Evolutionary conservation across 2,113 vertebrate species (phyloP).

Genomic region (Toxotes jaculatrix): DNA sequence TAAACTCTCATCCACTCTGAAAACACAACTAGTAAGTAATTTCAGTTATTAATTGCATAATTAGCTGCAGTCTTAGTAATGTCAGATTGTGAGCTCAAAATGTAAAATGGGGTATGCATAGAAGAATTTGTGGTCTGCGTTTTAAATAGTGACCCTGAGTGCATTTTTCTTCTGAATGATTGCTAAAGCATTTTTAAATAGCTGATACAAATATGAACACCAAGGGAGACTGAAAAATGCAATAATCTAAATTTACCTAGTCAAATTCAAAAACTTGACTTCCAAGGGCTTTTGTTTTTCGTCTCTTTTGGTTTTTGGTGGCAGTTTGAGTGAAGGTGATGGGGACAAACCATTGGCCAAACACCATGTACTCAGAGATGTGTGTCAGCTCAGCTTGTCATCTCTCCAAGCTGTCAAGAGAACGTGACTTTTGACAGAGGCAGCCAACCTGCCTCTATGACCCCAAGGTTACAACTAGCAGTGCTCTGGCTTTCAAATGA

Average conservation of each 20-base stretch:
- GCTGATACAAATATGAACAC: neutral
- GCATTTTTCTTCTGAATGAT: no score
- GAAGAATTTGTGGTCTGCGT: neutral
- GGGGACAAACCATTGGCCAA: slow-evolving; percentile 50
- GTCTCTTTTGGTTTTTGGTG: neutral
- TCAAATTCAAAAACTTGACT: neutral
- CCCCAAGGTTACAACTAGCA: slow-evolving; percentile 64
- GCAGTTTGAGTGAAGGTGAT: slow-evolving; percentile 40
- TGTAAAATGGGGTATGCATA: neutral
- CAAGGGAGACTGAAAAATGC: neutral
- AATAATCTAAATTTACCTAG: neutral
- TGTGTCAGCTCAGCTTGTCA: slow-evolving; percentile 74
- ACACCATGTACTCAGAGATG: slow-evolving; percentile 55
- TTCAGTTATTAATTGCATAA: slow-evolving; percentile 3
- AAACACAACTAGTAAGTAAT: neutral
- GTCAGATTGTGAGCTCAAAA: neutral
- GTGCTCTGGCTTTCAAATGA: slow-evolving; percentile 74
- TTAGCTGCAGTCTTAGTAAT: neutral
- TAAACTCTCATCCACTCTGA: neutral
- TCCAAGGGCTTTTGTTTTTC: neutral
- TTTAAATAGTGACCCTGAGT: neutral
- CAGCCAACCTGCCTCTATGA: slow-evolving; percentile 76
- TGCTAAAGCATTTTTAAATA: neutral
- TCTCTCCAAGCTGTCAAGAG: slow-evolving; percentile 75
- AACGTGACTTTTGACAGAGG: slow-evolving; percentile 63